A percentile compares a stretch with the other conserved stretches of the same genome.
Conservation (phyloP, 2,797 vertebrate genomes). For the Esox masquinongy region DNA sequence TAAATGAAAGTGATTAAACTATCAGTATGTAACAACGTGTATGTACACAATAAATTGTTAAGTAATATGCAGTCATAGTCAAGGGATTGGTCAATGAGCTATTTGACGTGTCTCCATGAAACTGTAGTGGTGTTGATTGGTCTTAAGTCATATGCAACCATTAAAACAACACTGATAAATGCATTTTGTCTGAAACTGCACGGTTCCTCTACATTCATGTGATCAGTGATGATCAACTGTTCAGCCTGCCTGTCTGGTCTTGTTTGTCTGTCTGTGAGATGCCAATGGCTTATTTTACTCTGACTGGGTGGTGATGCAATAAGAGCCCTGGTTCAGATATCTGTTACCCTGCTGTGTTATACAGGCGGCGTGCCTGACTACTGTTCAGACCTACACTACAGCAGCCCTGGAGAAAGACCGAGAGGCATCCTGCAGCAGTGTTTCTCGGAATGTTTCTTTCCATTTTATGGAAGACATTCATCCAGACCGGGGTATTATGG, state of each 20-base stretch:
- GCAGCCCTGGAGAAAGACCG: not conserved
- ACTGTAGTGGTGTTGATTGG: no score
- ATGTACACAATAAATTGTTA: no score
- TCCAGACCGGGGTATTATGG: not conserved
- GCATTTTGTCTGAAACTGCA: conserved; percentile 41
- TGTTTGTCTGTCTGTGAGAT: conserved; percentile 23
- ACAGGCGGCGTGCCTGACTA: not conserved
- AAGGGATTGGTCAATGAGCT: no score
- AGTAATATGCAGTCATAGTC: not conserved
- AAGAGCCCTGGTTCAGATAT: conserved; percentile 23
- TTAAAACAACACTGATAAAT: conserved; percentile 25
- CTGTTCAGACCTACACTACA: not conserved
- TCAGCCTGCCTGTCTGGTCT: conserved; percentile 12
- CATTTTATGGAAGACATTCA: not conserved
- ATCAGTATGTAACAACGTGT: no score
- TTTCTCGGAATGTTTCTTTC: not conserved
- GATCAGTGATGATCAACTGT: conserved; percentile 44
- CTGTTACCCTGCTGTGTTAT: not conserved
- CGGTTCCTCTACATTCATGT: conserved; percentile 43
- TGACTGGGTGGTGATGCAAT: conserved; percentile 29
- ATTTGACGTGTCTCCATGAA: no score
- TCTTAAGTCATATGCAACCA: not conserved
- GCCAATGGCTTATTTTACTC: conserved; percentile 56
- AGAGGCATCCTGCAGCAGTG: not conserved
- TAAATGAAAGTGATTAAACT: no score